These are phyloP conservation scores for Tursiops truncatus DNA, from an alignment of 2,113 vertebrate species.

Conservation along the genomic window DNA sequence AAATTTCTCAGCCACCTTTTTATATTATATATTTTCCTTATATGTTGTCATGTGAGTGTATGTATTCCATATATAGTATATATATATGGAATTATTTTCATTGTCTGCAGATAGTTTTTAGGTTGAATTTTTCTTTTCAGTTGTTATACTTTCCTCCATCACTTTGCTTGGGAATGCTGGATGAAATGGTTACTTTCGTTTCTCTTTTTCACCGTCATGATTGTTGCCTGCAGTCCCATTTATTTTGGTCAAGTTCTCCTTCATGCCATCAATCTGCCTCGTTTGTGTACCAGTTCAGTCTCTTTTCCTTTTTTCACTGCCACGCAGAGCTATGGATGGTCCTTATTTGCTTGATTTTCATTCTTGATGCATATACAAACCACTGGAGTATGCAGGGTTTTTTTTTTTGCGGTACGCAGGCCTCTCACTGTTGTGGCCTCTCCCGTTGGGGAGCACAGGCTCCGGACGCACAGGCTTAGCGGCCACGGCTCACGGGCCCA, in stretches of 20 bases:
- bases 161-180: background rate
- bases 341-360: conserved; percentile 54
- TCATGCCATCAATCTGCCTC: conserved; percentile 55
- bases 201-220: background rate
- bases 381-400: background rate
- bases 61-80: background rate
- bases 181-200: conserved; percentile 5
- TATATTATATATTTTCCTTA: background rate
- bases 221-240: conserved; percentile 56
- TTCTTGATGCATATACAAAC: conserved; percentile 35
- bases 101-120: background rate
- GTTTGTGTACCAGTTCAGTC: background rate
- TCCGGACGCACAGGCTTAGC: too few species aligned
- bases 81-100: background rate
- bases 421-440: too few species aligned
- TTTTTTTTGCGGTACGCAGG: too few species aligned
- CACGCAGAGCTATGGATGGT: background rate
- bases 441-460: too few species aligned
- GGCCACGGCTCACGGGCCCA: too few species aligned
- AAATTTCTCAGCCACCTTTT: background rate
- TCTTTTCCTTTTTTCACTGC: background rate
- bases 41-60: background rate
- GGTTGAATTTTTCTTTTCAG: background rate
- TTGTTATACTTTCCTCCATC: background rate
- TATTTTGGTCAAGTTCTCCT: conserved; percentile 54